Percentiles rank a stretch among this genome's conserved stretches.
Conservation (phyloP, 2,888 invertebrate species). For the Drosophila ezoana region DNA sequence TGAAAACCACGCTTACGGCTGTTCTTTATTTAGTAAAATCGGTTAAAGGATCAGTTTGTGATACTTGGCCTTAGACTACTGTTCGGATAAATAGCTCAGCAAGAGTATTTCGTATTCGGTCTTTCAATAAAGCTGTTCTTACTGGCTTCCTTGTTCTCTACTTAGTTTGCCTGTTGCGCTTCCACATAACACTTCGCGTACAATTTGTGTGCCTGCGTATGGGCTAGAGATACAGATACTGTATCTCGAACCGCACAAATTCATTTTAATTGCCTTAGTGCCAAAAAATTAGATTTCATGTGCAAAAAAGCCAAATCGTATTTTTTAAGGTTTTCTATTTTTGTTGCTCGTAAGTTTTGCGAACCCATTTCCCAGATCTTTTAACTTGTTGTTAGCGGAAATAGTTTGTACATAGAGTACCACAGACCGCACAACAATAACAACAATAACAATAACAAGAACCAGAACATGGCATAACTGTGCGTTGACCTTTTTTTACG, state of each 20-base stretch:
- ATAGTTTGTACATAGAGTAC: conserved; percentile 62
- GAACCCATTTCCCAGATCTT: conserved; percentile 64
- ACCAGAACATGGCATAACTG: conserved; percentile 71
- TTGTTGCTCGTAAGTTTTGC: conserved; percentile 34
- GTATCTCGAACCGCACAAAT: conserved; percentile 47
- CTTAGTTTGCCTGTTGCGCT: conserved; percentile 5
- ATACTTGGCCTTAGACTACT: too few species aligned
- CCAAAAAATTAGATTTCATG: conserved; percentile 52
- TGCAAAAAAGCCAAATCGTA: conserved; percentile 46
- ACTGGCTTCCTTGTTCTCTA: conserved; percentile 5
- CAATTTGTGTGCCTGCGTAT: conserved; percentile 10
- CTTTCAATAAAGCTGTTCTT: not conserved
- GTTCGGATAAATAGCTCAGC: too few species aligned
- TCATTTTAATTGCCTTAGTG: conserved; percentile 64
- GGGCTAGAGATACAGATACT: conserved; percentile 29
- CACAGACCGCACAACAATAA: conserved; percentile 34
- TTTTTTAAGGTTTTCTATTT: conserved; percentile 34
- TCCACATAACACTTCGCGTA: conserved; percentile 16
- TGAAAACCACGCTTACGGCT: too few species aligned
- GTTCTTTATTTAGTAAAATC: too few species aligned
- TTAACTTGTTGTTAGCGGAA: conserved; percentile 63
- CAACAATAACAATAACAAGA: conserved; percentile 58
- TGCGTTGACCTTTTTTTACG: conserved; percentile 75
- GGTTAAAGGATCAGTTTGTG: too few species aligned
- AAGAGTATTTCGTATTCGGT: conserved; percentile 23